Evolutionary conservation across 1,140 invertebrate species (phyloP), one percentile per base, ranked within the genome.

Genomic region (Ooceraea biroi): DNA sequence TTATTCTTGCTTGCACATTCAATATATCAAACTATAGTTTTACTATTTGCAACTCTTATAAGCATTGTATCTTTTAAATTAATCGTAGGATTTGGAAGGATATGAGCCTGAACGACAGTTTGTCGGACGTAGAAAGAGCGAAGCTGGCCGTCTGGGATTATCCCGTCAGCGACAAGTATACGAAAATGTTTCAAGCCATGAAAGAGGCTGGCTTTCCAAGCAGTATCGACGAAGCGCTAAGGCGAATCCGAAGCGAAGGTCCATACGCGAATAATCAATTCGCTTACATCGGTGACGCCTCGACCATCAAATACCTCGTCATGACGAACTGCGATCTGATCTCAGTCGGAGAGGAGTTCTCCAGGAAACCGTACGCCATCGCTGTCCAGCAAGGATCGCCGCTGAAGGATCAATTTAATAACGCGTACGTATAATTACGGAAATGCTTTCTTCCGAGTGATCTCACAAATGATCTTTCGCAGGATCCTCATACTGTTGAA

Each of bases 61-160:
- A n/a, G n/a, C n/a, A n/a, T n/a, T n/a, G n/a, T n/a, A 5, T 50
- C 41, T 66, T 77, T 22, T n/a, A 14, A 22, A 66, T 50, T 50
- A n/a, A 1, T 25, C 93, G 52, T 91, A 99, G 98, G 89, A 99
- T 99, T 86, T 99, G 99, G 99, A 99, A 99, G 92, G 97, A 99
- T 84, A 99, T 99, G 97, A 98, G 98, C 46, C 94, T 99, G 11
- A 99, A 99, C 90, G 98, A 99, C 92, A 98, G 97, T 74, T 93
- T 99, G 19, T 96, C 96, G 12, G 97, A 98, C 52, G 96, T 98
- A 0, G 98, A 99, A 91, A 94, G 98, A 65, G 97, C 98, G 0
- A 98, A 99, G 93, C 92, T 99, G 14, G 98, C 99, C 0, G 99
- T 99, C 0, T 99, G 99, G 99, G 99, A 99, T 93, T 99, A 99